Percentiles rank a stretch among this genome's conserved stretches.
phyloP scores from a whole-genome alignment of 64 coral and sea anemone genomes.

The Actinia equina region DNA sequence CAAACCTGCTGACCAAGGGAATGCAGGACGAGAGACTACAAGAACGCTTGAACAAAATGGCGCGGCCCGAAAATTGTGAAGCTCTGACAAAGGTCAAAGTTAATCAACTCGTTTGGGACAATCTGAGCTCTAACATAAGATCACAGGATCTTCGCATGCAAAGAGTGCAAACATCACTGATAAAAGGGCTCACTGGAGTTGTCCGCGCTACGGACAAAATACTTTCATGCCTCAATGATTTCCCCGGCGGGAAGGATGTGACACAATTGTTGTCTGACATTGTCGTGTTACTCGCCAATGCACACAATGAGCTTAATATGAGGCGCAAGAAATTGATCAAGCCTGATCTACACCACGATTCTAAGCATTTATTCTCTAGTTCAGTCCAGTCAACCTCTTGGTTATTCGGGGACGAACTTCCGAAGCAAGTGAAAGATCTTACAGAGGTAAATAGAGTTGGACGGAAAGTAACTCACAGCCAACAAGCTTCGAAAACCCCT shows the following conservation, averaged over 20 bases:
- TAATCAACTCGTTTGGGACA: constrained; percentile 31
- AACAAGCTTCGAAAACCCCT: background rate
- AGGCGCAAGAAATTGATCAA: constrained; percentile 36
- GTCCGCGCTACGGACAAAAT: no score
- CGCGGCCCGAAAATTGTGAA: constrained; percentile 21
- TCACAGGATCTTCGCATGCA: no score
- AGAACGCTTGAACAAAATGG: constrained; percentile 25
- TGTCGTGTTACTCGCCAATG: background rate
- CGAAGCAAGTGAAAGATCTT: constrained; percentile 50
- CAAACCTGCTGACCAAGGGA: constrained; percentile 4
- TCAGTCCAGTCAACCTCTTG: constrained; percentile 4
- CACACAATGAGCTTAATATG: constrained; percentile 32
- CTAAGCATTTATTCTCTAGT: constrained; percentile 21
- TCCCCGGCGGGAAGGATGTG: background rate
- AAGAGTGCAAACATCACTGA: no score
- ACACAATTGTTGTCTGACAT: background rate
- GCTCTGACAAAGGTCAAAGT: constrained; percentile 25
- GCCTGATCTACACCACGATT: constrained; percentile 37
- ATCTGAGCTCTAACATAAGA: no score
- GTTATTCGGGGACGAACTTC: constrained; percentile 56
- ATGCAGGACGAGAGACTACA: constrained; percentile 23
- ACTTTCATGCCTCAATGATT: no score
- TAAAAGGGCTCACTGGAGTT: no score
- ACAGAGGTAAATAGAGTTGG: constrained; percentile 47
- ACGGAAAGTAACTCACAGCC: background rate